These are phyloP conservation scores for Felis chaus DNA, from an alignment of 2,113 vertebrate genomes.

Conservation along the genomic window DNA sequence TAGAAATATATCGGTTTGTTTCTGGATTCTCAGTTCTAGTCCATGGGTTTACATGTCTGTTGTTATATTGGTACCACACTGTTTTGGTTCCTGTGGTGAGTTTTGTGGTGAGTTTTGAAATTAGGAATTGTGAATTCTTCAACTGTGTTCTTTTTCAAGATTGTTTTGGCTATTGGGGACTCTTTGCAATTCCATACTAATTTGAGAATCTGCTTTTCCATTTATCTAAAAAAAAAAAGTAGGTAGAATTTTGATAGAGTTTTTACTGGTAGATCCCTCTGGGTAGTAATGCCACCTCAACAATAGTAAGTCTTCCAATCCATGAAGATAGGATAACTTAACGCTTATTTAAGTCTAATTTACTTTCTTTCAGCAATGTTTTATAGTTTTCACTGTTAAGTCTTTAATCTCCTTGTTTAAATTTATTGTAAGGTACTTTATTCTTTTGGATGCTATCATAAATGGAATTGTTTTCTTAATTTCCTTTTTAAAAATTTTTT, in stretches of 20 bases:
- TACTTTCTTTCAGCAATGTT: slow-evolving; percentile 10
- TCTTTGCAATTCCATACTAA: neutral
- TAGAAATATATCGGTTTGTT: slow-evolving; percentile 22
- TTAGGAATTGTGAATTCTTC: neutral
- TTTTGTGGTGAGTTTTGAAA: slow-evolving; percentile 13
- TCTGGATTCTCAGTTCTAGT: neutral
- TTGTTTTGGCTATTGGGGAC: neutral
- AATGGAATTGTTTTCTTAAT: neutral
- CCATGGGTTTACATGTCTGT: neutral
- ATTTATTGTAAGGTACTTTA: neutral
- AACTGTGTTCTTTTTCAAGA: neutral
- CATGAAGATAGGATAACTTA: neutral
- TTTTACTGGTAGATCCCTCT: neutral
- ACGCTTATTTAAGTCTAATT: neutral
- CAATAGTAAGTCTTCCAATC: neutral
- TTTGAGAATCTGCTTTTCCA: neutral
- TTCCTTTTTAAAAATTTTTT: neutral
- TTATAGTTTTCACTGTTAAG: neutral
- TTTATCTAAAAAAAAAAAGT: neutral
- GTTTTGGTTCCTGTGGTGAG: neutral
- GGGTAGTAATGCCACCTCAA: neutral
- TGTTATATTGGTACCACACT: neutral
- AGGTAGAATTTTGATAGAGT: neutral
- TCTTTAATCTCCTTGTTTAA: neutral
- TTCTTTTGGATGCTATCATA: neutral